These are phyloP conservation scores for Stenotaenia linearis DNA, from an alignment of 2,888 invertebrate species.

Conservation along the genomic window DNA sequence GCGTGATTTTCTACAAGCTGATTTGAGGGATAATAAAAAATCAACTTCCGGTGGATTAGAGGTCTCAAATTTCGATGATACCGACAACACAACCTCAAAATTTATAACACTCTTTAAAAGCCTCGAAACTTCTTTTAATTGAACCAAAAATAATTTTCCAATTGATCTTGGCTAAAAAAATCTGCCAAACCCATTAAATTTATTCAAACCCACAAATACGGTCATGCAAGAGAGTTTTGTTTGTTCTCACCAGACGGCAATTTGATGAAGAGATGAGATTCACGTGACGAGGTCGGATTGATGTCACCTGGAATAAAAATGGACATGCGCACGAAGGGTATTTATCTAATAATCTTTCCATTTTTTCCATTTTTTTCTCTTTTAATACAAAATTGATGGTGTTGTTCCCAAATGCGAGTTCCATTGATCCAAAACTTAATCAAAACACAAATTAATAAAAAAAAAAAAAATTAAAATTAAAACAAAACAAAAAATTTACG, in stretches of 20 bases:
- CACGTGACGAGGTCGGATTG: not conserved
- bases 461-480: not conserved
- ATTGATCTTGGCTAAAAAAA: no score
- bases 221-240: not conserved
- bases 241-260: not conserved
- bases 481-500: not conserved
- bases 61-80: no score
- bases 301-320: constrained; percentile 10
- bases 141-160: no score
- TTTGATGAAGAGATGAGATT: not conserved
- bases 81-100: no score
- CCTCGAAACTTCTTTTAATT: no score
- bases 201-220: no score
- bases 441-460: not conserved
- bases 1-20: no score
- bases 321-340: constrained; percentile 15
- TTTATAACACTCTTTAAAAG: no score
- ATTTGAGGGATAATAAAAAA: no score
- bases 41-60: no score
- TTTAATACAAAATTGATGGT: not conserved
- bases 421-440: not conserved
- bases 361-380: not conserved
- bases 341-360: constrained; percentile 6
- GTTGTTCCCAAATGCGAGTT: not conserved
- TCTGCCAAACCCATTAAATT: no score